Percentiles rank a stretch among this genome's conserved stretches.
Evolutionary conservation across 2,797 vertebrate genomes (phyloP).

Genomic region (Sebastes nivosus): DNA sequence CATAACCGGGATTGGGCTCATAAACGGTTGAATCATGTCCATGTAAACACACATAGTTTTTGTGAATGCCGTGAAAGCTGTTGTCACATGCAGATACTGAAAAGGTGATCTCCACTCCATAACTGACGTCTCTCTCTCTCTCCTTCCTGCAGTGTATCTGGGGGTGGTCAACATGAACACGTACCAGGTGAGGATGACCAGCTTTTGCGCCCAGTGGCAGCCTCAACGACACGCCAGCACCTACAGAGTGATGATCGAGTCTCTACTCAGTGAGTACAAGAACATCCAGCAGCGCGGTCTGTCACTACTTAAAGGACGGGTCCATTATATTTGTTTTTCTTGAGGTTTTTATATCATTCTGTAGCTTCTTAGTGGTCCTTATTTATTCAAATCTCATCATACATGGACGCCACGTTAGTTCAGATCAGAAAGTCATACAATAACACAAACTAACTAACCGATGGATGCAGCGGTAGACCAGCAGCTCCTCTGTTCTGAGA

Average conservation of each 20-base stretch:
- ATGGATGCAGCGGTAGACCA: no score
- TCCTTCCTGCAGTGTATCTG: constrained; percentile 82
- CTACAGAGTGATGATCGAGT: constrained; percentile 87
- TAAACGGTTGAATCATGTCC: no score
- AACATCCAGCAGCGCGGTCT: not conserved
- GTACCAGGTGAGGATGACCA: constrained; percentile 85
- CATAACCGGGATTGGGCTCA: no score
- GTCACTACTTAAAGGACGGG: no score
- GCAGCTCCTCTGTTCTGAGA: no score
- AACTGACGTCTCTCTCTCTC: not conserved
- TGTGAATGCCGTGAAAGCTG: not conserved
- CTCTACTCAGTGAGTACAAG: constrained; percentile 84
- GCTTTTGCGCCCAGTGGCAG: constrained; percentile 91
- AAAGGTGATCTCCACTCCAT: not conserved
- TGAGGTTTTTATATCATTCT: not conserved
- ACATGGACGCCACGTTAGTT: no score
- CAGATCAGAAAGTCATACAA: no score
- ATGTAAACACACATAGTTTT: not conserved
- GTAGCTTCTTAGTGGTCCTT: not conserved
- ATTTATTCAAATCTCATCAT: not conserved
- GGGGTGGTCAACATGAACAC: constrained; percentile 86
- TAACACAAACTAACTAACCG: no score
- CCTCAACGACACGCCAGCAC: constrained; percentile 88
- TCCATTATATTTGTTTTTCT: not conserved
- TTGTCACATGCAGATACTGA: not conserved